A percentile compares a stretch with the other conserved stretches of the same genome.
phyloP scores from a whole-genome alignment of 1,140 invertebrate species.

The Glossosoma conforme region DNA sequence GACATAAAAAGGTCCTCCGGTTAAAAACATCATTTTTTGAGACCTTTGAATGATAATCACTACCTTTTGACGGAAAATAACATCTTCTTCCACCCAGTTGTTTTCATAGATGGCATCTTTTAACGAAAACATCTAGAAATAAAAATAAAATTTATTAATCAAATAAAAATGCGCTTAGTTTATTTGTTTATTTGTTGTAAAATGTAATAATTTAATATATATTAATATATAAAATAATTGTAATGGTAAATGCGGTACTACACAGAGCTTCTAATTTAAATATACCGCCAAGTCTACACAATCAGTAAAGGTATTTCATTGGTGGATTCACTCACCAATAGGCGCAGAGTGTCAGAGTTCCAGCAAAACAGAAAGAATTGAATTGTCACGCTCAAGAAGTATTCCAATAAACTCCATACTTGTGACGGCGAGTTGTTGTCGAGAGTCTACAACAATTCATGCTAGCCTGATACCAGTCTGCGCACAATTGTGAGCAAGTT shows the following conservation, averaged over 20 bases:
- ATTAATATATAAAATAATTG: too few relatives aligned
- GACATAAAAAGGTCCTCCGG: not conserved
- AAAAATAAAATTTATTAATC: not conserved
- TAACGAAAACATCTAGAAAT: not conserved
- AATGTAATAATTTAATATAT: too few relatives aligned
- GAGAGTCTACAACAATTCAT: not conserved
- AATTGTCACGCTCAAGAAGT: not conserved
- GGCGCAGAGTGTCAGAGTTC: not conserved
- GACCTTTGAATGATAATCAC: not conserved
- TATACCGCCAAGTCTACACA: too few relatives aligned
- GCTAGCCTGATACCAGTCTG: constrained; percentile 11
- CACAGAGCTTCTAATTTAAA: too few relatives aligned
- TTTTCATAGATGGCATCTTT: not conserved
- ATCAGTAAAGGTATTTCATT: too few relatives aligned
- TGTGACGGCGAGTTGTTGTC: not conserved
- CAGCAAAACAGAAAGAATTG: constrained; percentile 6
- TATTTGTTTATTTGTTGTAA: too few relatives aligned
- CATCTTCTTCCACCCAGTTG: not conserved
- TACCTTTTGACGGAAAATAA: not conserved
- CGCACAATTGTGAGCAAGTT: constrained; percentile 19
- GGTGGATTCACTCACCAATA: not conserved
- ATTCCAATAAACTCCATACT: constrained; percentile 2
- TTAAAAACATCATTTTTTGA: not conserved
- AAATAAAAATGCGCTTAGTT: too few relatives aligned
- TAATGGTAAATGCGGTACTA: too few relatives aligned